Evolutionary conservation across 1,140 invertebrate genomes (phyloP), one percentile per base, ranked within the genome.

Genomic region (Coenobita brevimanus): DNA sequence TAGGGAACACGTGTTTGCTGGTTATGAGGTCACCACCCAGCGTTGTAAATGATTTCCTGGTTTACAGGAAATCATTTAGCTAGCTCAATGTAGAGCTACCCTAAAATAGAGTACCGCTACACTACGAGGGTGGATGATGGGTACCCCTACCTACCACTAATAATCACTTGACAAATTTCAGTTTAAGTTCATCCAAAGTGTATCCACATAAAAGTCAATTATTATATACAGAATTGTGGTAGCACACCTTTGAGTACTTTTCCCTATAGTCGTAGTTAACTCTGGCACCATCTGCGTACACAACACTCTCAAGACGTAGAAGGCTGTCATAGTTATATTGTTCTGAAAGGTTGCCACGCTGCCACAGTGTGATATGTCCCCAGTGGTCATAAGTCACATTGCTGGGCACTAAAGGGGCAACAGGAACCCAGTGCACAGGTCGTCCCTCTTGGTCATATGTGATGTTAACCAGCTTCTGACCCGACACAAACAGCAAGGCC

Each of bases 381-480:
- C 90, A 90, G 57, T 90, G 86, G 54, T 90, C 88, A 33, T 90
- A 89, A 33, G 69, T 85, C 21, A 90, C 88, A 10, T 73, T 87
- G 71, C 87, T 88, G 21, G 88, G 83, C 21, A 91, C 90, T 17
- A 89, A 76, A 13, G 90, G 88, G 17, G 71, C 76, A 92, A 92
- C 94, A 85, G 96, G 95, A 0, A 97, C 97, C 96, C 97, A 99
- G 91, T 96, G 96, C 0, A 97, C 95, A 0, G 98, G 97, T 89
- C 97, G 94, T 0, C 97, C 96, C 27, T 96, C 96, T 90, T 95
- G 95, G 91, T 99, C 97, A 91, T 99, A 99, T 0, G 97, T 97
- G 0, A 99, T 96, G 91, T 98, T 98, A 2, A 99, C 93, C 92
- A 98, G 96, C 2, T 96, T 95, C 6, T 91, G 90, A 89, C 97